These are phyloP conservation scores for Psylliodes chrysocephalus DNA, from an alignment of 2,888 invertebrate genomes.

Conservation along the genomic window DNA sequence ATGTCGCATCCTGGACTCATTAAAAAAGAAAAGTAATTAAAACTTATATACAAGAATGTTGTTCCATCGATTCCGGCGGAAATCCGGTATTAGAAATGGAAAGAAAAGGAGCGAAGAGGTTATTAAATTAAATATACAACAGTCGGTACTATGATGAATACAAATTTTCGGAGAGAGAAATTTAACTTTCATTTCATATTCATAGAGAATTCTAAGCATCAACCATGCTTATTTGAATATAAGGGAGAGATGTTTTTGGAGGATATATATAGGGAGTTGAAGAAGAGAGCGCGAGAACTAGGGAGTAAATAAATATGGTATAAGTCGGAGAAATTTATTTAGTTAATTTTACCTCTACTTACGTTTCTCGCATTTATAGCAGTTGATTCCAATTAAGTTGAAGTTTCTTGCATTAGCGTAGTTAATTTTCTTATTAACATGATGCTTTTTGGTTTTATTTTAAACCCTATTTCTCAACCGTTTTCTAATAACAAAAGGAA, in stretches of 20 bases:
- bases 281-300: conserved; percentile 1
- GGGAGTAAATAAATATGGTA: conserved; percentile 43
- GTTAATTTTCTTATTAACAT: too few relatives aligned
- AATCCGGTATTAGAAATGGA: conserved; percentile 44
- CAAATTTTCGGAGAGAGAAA: conserved; percentile 51
- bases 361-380: neutral
- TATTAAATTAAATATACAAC: conserved; percentile 55
- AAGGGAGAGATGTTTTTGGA: conserved; percentile 51
- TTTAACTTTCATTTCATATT: conserved; percentile 56
- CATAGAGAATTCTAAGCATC: conserved; percentile 55
- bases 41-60: conserved; percentile 45
- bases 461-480: too few relatives aligned
- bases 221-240: conserved; percentile 54
- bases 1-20: conserved; percentile 36
- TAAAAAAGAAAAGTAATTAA: conserved; percentile 51
- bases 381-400: conserved; percentile 1
- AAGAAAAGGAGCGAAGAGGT: conserved; percentile 38
- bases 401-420: too few relatives aligned
- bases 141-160: conserved; percentile 54
- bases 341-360: conserved; percentile 26
- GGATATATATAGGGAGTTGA: conserved; percentile 34
- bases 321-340: conserved; percentile 41
- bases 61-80: conserved; percentile 30
- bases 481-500: too few relatives aligned
- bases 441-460: too few relatives aligned